A percentile compares a stretch with the other conserved stretches of the same genome.
These are phyloP conservation scores for Temnothorax nylanderi DNA, from an alignment of 1,140 invertebrate species.

Conservation along the genomic window DNA sequence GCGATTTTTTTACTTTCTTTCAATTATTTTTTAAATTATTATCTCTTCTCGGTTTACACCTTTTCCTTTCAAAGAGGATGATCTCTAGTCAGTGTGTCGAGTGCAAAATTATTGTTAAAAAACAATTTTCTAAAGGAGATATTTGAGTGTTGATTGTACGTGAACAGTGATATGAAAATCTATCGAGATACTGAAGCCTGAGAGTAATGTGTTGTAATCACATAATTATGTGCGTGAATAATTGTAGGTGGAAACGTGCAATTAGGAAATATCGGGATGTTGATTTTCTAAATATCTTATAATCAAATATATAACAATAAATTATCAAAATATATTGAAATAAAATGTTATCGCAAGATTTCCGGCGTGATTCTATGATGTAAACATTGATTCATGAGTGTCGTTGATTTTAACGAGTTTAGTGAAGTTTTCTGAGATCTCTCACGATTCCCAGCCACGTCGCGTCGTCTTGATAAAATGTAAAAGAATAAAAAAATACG, in stretches of 20 bases:
- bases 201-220: background rate
- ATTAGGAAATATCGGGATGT: background rate
- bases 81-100: slow-evolving; percentile 47
- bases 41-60: background rate
- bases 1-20: background rate
- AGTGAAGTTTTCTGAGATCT: background rate
- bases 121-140: background rate
- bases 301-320: background rate
- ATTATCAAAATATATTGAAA: background rate
- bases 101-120: background rate
- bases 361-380: background rate
- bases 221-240: background rate
- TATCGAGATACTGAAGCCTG: background rate
- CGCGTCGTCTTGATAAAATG: background rate
- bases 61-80: background rate
- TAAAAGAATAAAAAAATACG: background rate
- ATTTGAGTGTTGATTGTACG: background rate
- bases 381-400: background rate
- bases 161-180: background rate
- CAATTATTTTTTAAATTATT: background rate
- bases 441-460: background rate
- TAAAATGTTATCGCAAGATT: background rate
- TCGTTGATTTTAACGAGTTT: background rate
- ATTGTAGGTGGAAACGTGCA: background rate
- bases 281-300: background rate